Base-by-base conservation (phyloP, 2,113 vertebrate species). In the Empidonax alnorum region DNA sequence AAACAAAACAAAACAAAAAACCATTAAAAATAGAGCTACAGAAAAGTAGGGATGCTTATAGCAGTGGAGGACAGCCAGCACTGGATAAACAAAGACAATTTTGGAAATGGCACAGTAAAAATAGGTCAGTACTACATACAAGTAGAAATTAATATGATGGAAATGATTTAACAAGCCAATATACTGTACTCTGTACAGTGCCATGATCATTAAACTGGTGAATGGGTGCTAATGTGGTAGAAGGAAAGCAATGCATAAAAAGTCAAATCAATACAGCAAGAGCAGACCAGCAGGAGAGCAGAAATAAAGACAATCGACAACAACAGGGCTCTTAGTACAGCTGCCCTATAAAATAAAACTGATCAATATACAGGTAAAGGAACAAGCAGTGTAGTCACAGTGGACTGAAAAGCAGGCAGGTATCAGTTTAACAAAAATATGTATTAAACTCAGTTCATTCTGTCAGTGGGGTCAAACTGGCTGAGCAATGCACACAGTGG, bases 151-250 rank as follows among this genome's bases (percentile, higher is more conserved):
- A 93, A 95, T 92, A 93, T 49, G 88, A 90, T 87, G 69, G 85
- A 93, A 93, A 92, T 84, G 49, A 77, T 90, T 92, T 96, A 94
- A 93, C 89, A 93, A 94, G 80, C 83, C 90, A 92, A 72, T 94
- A 81, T 44, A 92, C 80, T 81, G 85, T 94, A 77, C 65, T 86
- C 65, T 50, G 76, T 73, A 89, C 47, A 72, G 69, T 75, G 66
- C 30, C 62, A 79, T 4, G 7, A 90, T 89, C 68, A 82, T 89
- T 89, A 92, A 87, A 47, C 83, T 93, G 56, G 72, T 87, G 90
- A 94, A 94, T 41, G 58, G 53, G 76, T 84, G 62, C 37, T 90
- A 75, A 87, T 62, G 86, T 18, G 20, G n/a, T 37, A 76, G 77
- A 81, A 79, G 81, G 44, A 94, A 93, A 92, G 86, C 77, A 89